Evolutionary conservation across 1,140 invertebrate genomes (phyloP).

Genomic region (Nephotettix cincticeps): DNA sequence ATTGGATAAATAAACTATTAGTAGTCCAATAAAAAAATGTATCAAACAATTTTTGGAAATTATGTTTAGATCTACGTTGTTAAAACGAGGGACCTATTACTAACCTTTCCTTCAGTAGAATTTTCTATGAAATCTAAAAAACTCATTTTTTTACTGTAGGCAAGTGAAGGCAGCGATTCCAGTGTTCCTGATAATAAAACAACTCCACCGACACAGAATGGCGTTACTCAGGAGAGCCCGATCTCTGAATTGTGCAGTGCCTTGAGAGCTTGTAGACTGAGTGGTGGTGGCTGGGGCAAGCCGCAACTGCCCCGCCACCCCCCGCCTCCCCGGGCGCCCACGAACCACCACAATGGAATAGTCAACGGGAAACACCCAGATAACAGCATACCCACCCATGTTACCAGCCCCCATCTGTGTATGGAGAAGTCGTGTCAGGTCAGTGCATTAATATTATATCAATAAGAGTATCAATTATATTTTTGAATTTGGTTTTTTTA

Average conservation of each 20-base stretch:
- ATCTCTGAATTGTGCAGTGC: constrained; percentile 57
- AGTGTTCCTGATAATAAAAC: not conserved
- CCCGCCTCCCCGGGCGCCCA: not conserved
- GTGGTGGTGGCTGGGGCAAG: not conserved
- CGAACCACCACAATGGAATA: not conserved
- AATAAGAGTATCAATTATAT: too few relatives aligned
- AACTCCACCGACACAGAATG: not conserved
- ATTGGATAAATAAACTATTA: too few relatives aligned
- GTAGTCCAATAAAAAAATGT: too few relatives aligned
- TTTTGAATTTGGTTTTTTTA: too few relatives aligned
- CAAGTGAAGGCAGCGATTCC: not conserved
- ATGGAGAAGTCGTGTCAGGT: constrained; percentile 23
- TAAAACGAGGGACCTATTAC: too few relatives aligned
- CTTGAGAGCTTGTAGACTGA: constrained; percentile 39
- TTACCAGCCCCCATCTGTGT: constrained; percentile 5
- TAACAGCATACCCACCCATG: not conserved
- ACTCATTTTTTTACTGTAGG: too few relatives aligned
- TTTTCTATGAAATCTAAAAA: too few relatives aligned
- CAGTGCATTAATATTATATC: too few relatives aligned
- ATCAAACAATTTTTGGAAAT: too few relatives aligned
- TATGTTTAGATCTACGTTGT: too few relatives aligned
- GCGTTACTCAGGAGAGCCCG: constrained; percentile 47
- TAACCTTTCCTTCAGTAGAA: too few relatives aligned
- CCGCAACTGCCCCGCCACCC: not conserved
- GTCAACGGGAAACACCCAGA: not conserved